A percentile compares a stretch with the other conserved stretches of the same genome.
Evolutionary conservation across 2,888 invertebrate genomes (phyloP).

Genomic region (Tachina lurida): DNA sequence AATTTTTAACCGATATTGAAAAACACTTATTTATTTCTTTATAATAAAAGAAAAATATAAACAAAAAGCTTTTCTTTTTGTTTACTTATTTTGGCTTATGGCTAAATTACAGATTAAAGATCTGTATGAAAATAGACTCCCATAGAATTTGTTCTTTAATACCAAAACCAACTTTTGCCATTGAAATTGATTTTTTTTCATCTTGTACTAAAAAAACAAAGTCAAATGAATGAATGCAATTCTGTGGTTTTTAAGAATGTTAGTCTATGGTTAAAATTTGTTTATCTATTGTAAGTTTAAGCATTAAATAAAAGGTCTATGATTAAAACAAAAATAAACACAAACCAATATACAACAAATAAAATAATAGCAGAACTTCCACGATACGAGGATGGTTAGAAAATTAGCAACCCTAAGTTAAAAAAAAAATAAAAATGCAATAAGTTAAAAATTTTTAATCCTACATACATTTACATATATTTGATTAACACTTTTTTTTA

Average conservation of each 20-base stretch:
- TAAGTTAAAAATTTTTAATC: too few species aligned
- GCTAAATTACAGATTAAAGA: slow-evolving; percentile 70
- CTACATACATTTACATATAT: too few species aligned
- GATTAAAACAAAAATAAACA: slow-evolving; percentile 7
- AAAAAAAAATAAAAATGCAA: too few species aligned
- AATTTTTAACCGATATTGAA: slow-evolving; percentile 67
- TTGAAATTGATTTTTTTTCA: neutral
- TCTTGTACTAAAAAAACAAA: slow-evolving; percentile 6
- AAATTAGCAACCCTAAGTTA: neutral
- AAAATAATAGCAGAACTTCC: slow-evolving; percentile 7
- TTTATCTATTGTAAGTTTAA: slow-evolving; percentile 21
- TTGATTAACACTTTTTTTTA: too few species aligned
- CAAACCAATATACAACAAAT: slow-evolving; percentile 5
- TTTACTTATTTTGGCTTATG: slow-evolving; percentile 62
- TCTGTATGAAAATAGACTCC: slow-evolving; percentile 63
- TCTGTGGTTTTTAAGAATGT: slow-evolving; percentile 10
- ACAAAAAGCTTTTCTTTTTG: slow-evolving; percentile 5
- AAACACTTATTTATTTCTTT: slow-evolving; percentile 56
- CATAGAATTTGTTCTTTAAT: slow-evolving; percentile 33
- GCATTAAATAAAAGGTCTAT: slow-evolving; percentile 43
- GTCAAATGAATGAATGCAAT: slow-evolving; percentile 40
- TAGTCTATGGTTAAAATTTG: slow-evolving; percentile 5
- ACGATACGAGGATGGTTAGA: slow-evolving; percentile 1
- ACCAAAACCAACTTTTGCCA: neutral
- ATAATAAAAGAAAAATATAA: slow-evolving; percentile 28